These are phyloP conservation scores for Acheta domesticus DNA, from an alignment of 2,888 invertebrate genomes.

Conservation along the genomic window DNA sequence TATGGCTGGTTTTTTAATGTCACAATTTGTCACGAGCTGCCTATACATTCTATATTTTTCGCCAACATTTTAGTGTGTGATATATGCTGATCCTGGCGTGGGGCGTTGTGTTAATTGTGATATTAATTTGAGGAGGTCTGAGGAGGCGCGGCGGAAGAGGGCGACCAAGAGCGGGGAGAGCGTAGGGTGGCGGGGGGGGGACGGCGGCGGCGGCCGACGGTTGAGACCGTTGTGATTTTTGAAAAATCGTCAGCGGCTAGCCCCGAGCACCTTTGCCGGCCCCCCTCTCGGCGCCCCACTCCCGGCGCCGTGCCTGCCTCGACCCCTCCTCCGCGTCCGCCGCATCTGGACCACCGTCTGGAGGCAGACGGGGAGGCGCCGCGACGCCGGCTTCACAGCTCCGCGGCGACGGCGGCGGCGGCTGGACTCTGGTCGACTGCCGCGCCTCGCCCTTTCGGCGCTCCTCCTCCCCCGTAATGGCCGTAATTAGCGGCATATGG, in stretches of 20 bases:
- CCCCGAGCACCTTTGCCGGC: too few relatives aligned
- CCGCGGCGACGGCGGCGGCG: background rate
- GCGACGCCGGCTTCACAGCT: background rate
- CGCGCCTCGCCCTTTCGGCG: background rate
- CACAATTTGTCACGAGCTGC: too few relatives aligned
- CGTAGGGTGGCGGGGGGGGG: background rate
- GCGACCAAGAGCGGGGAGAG: background rate
- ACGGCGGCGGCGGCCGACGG: background rate
- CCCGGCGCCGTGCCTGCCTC: too few relatives aligned
- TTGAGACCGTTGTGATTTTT: slow-evolving; percentile 9
- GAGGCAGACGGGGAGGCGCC: too few relatives aligned
- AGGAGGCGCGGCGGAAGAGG: background rate
- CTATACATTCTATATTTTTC: too few relatives aligned
- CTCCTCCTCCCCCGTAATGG: background rate
- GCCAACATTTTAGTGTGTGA: too few relatives aligned
- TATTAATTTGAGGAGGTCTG: slow-evolving; percentile 2
- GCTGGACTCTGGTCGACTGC: background rate
- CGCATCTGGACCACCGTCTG: too few relatives aligned
- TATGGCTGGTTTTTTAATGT: too few relatives aligned
- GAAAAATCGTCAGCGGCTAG: background rate
- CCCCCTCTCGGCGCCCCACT: too few relatives aligned
- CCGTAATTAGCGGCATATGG: background rate
- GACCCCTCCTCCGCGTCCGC: too few relatives aligned
- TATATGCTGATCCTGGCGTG: too few relatives aligned
- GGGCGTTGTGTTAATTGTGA: background rate